Percentiles rank a stretch among this genome's conserved stretches.
phyloP scores from a whole-genome alignment of 2,113 vertebrate genomes.

The Rutilus rutilus region DNA sequence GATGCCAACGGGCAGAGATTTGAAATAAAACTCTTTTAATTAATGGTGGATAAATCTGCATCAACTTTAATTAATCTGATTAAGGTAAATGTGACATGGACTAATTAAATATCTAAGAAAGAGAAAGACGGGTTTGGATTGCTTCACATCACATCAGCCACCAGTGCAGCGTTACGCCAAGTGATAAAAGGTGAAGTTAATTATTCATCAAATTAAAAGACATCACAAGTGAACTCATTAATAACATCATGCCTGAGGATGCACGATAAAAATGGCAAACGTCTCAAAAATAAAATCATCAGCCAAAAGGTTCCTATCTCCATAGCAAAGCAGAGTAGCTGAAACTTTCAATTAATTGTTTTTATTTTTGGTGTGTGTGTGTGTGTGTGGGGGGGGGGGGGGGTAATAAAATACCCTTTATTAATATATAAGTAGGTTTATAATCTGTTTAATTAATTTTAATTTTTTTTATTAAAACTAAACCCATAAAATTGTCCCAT shows the following conservation, averaged over 20 bases:
- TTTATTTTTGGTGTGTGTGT: too few species aligned
- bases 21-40: slow-evolving; percentile 38
- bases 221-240: slow-evolving; percentile 11
- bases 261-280: not conserved
- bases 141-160: not conserved
- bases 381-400: too few species aligned
- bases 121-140: not conserved
- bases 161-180: not conserved
- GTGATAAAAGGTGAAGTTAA: slow-evolving; percentile 17
- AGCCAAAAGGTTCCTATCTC: not conserved
- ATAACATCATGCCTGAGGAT: slow-evolving; percentile 9
- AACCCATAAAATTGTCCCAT: too few species aligned
- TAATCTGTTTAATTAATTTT: too few species aligned
- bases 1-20: slow-evolving; percentile 5
- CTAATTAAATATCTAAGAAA: not conserved
- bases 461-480: too few species aligned
- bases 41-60: slow-evolving; percentile 34
- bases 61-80: slow-evolving; percentile 46
- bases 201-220: not conserved
- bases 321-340: not conserved
- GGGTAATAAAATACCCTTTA: too few species aligned
- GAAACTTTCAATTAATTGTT: not conserved
- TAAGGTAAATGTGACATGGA: slow-evolving; percentile 33
- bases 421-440: too few species aligned
- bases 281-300: not conserved